These are phyloP conservation scores for Silvanus unidentatus DNA, from an alignment of 2,888 invertebrate genomes.

Conservation along the genomic window DNA sequence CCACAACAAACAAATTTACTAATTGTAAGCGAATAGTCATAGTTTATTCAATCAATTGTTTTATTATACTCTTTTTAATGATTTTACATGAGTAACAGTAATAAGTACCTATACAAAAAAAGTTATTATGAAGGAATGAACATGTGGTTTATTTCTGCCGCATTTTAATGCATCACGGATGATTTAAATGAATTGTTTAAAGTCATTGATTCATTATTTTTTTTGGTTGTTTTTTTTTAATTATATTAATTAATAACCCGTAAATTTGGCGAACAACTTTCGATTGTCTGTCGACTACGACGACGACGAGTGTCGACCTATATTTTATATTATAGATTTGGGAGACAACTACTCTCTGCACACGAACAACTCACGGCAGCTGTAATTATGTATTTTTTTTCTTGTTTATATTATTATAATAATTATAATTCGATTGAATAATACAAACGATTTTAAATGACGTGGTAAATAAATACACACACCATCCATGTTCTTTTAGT, in stretches of 20 bases:
- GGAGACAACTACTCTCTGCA: too few species aligned
- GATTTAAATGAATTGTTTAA: too few species aligned
- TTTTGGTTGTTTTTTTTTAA: too few species aligned
- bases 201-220: too few species aligned
- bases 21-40: not conserved
- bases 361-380: too few species aligned
- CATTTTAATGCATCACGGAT: too few species aligned
- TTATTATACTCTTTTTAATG: slow-evolving; percentile 1
- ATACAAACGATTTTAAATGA: not conserved
- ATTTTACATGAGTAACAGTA: slow-evolving; percentile 1
- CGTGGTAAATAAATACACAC: not conserved
- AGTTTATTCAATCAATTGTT: not conserved
- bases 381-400: too few species aligned
- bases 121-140: too few species aligned
- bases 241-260: slow-evolving; percentile 1
- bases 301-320: not conserved
- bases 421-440: not conserved
- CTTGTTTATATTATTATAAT: too few species aligned
- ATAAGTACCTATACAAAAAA: too few species aligned
- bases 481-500: too few species aligned
- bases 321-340: not conserved
- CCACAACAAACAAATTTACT: slow-evolving; percentile 2
- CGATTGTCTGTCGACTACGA: slow-evolving; percentile 28
- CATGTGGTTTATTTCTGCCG: too few species aligned
- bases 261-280: slow-evolving; percentile 22